Base-by-base conservation (phyloP, 2,888 invertebrate genomes). In the Ischnus inquisitorius region DNA sequence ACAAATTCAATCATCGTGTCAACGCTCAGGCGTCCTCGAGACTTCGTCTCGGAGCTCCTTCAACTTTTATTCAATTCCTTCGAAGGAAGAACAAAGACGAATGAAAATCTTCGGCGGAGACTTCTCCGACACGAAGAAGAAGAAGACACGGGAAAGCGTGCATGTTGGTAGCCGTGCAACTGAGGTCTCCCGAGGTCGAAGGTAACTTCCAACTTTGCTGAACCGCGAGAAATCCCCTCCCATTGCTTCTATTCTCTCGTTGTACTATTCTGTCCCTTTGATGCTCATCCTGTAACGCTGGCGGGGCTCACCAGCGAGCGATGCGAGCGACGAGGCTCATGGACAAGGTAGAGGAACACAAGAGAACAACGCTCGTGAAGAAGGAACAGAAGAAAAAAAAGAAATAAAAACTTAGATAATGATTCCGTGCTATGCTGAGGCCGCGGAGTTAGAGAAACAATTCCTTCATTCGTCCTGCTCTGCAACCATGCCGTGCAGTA, bases 391-490 rank as follows among this genome's bases (percentile, higher is more conserved):
- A 28, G 8, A 34, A 41, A 2, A 51, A n/a, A 34, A 34, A 34
- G 25, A 43, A 41, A 14, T 14, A 51, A 71, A 69, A 39, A 8
- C 46, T 28, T 34, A 46, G 60, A 83, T 72, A 80, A 84, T 84
- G 72, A 80, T 74, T 64, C 22, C 71, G 57, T 75, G 68, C 54
- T 34, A 46, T 60, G 71, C 60, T 46, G 54, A 51, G 48, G 41
- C 43, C 75, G 72, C 81, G 72, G 81, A 81, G 75, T 77, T 68
- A 64, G 76, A 72, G 86, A 34, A 34, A 8, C 79, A 83, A 86
- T 82, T 71, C 78, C 57, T 79, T 68, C 46, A 80, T 82, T 68
- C 77, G 65, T 81, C 71, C 72, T 14, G 75, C 64, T 74, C 79
- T 19, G 14, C 46, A 57, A 54, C 10, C 74, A 43, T 72, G 67